phyloP scores from a whole-genome alignment of 2,797 vertebrate genomes.

The Pyrocephalus nanus region DNA sequence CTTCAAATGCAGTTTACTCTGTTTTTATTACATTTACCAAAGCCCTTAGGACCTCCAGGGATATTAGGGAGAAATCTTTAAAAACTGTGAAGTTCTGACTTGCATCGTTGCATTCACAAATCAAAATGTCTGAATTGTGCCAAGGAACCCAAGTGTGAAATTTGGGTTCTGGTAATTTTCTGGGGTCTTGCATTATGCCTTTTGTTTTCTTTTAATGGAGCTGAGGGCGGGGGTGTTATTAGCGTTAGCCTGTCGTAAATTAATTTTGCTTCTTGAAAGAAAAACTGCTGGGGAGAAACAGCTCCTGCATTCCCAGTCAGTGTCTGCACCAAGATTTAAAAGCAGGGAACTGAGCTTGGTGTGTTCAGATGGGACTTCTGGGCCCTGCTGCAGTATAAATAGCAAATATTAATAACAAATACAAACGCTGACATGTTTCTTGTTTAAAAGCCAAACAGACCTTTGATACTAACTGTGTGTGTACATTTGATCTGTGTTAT shows the following conservation, averaged over 20 bases:
- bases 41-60: neutral
- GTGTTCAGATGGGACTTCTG: neutral
- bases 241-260: neutral
- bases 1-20: neutral
- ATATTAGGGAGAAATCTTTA: neutral
- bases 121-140: neutral
- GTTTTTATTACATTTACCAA: neutral
- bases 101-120: fast-evolving
- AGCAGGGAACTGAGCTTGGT: neutral
- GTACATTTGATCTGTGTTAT: neutral
- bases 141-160: neutral
- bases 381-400: neutral
- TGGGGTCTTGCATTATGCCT: neutral
- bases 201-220: neutral
- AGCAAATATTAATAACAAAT: neutral
- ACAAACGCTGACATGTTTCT: neutral
- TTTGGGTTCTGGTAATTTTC: neutral
- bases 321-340: neutral
- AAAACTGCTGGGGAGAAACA: neutral
- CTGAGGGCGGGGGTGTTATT: neutral
- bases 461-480: neutral
- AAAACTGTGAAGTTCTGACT: neutral
- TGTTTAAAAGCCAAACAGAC: neutral
- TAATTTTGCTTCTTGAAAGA: slow-evolving; percentile 8
- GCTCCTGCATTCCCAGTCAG: neutral